Evolutionary conservation across 2,797 vertebrate species (phyloP), one percentile per base, ranked within the genome.

Genomic region (Lutra lutra): DNA sequence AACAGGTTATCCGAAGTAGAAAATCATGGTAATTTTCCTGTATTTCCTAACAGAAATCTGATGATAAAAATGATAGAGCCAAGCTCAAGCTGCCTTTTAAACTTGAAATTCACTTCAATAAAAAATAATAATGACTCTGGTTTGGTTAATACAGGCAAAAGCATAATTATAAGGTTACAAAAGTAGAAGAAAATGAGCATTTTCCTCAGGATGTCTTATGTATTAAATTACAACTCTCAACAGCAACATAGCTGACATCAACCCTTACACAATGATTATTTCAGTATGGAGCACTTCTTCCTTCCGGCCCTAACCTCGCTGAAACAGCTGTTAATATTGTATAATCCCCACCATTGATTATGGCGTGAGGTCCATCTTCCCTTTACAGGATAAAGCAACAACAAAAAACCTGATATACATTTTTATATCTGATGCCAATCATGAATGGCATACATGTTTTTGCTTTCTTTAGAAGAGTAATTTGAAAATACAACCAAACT

Each of bases 141-240:
- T 80, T 96, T 72, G 80, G 62, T 77, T 96, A 96, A 91, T 48
- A 43, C 18, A 51, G 40, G 85, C 85, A 97, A 94, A 96, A 48
- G 56, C 85, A 56, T 94, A 96, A 97, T 96, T 29, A n/a, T 38
- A 80, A 91, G 86, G 11, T 73, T 80, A 77, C n/a, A 48, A n/a
- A 77, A 3, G 35, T 85, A 78, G 83, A 86, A 85, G 35, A 83
- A 66, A 75, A 95, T 9, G 1, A 1, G 3, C 62, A 92, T 86
- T 91, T 91, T 98, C 95, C 96, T 89, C 80, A 96, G 92, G 60
- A 51, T 40, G 43, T 38, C 0, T 0, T 75, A 23, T 51, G n/a
- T 77, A 93, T 86, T 96, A 96, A 94, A 78, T 95, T 96, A 88
- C 94, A 96, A 21, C 88, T 54, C 48, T 90, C 51, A 95, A 40